Base-by-base conservation (phyloP, 1,140 invertebrate genomes). In the Brachionus asplanchnoidis region DNA sequence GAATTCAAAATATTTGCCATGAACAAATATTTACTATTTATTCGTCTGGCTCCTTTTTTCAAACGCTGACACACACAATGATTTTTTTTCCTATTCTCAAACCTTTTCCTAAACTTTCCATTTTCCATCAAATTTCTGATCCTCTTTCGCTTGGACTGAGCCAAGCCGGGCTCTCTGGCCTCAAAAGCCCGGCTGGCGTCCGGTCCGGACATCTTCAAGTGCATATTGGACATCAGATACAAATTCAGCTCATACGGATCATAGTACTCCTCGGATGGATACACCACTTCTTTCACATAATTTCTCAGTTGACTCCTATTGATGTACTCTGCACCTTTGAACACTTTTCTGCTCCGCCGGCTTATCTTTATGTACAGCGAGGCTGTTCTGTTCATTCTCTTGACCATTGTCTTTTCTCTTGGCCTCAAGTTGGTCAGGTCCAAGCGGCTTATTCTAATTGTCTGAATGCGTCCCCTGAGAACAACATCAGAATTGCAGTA, bases 1-100 rank as follows among this genome's bases (percentile, higher is more conserved):
- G 42, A 36, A 26, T 50, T 77, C n/a, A 77, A 26, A 50, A 77
- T 36, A 77, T 77, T 77, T 14, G 73, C 73, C 73, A 77, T 77
- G 11, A 77, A 50, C 26, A 77, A 77, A 77, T 77, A 77, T 77
- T 77, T 77, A n/a, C 42, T 77, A 17, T 77, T 77, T n/a, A 77
- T 36, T 23, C 44, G 20, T 28, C 73, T 46, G 17, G 73, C 73
- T 26, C 73, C 73, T 77, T 77, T 77, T 46, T 50, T 77, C 6
- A 77, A 11, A 46, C 44, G 40, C 23, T 50, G 42, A 32, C 79
- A 82, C 2, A 82, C 50, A 46, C 79, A 82, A 82, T 82, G 79
- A 23, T 60, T 82, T 32, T 23, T 60, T 20, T 60, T 60, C 20
- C 79, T 44, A 60, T 65, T 65, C 6, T 20, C 42, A 65, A 68